A percentile compares a stretch with the other conserved stretches of the same genome.
Evolutionary conservation across 2,888 invertebrate species (phyloP).

Genomic region (Tribolium freemani): DNA sequence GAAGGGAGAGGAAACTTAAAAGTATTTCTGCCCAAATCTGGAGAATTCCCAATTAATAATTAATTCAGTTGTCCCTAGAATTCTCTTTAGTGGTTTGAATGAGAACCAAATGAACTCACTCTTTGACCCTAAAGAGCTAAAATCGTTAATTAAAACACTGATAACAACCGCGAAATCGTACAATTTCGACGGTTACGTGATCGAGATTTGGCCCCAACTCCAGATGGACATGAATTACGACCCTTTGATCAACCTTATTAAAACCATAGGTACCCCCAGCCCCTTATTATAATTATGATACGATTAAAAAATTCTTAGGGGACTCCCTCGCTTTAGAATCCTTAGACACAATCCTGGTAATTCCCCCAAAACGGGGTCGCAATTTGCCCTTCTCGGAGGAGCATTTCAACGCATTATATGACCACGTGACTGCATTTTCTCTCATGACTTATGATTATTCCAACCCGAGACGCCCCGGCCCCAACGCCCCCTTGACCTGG

Average conservation of each 20-base stretch:
- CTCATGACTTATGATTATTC: conserved; percentile 98
- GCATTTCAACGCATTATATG: conserved; percentile 83
- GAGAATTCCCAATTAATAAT: background rate
- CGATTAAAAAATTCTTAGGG: conserved; percentile 59
- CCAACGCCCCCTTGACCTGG: conserved; percentile 92
- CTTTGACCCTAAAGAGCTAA: conserved; percentile 77
- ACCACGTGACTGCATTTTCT: conserved; percentile 87
- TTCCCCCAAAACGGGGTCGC: conserved; percentile 81
- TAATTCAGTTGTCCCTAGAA: conserved; percentile 85
- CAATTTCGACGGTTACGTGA: conserved; percentile 89
- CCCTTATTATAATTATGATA: no score
- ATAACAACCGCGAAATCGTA: conserved; percentile 76
- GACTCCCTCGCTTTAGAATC: conserved; percentile 71
- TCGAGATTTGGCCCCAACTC: conserved; percentile 92
- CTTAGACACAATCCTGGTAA: conserved; percentile 80
- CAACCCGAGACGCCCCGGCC: conserved; percentile 84
- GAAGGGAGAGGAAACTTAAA: conserved; percentile 71
- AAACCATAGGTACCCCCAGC: conserved; percentile 67
- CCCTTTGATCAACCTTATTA: conserved; percentile 75
- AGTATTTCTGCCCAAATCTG: conserved; percentile 66
- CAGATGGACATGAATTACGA: conserved; percentile 75
- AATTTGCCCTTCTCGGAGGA: conserved; percentile 78
- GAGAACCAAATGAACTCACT: conserved; percentile 81
- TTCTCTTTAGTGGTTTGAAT: conserved; percentile 91
- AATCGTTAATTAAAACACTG: conserved; percentile 78